phyloP scores from a whole-genome alignment of 1,140 invertebrate species.

The Drosophila dunni region DNA sequence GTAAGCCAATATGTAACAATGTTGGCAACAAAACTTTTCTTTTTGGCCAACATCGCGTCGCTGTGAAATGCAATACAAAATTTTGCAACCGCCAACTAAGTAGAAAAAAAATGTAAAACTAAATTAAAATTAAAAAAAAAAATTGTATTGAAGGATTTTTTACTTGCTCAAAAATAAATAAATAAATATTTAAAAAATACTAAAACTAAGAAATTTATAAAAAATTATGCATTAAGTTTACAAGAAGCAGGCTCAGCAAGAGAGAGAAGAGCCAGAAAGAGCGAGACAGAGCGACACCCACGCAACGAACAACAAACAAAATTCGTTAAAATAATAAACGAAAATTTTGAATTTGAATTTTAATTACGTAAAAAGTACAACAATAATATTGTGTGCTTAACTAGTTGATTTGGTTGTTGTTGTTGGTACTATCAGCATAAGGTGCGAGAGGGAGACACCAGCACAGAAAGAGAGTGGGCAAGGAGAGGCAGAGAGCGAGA shows the following conservation, averaged over 20 bases:
- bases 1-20: conserved; percentile 34
- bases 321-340: conserved; percentile 17
- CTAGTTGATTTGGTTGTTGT: conserved; percentile 14
- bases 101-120: background rate
- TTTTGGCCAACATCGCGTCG: conserved; percentile 2
- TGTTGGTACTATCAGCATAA: conserved; percentile 1
- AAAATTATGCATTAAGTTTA: background rate
- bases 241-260: background rate
- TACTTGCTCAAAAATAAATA: no score
- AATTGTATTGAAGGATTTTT: no score
- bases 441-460: no score
- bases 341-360: conserved; percentile 36
- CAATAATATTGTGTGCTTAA: conserved; percentile 8
- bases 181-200: no score
- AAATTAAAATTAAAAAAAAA: no score
- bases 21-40: conserved; percentile 33
- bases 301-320: conserved; percentile 16
- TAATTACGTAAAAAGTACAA: conserved; percentile 26
- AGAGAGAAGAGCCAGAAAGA: background rate
- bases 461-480: background rate
- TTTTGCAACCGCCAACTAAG: conserved; percentile 12
- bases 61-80: conserved; percentile 14
- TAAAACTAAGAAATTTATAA: background rate
- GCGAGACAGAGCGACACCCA: background rate
- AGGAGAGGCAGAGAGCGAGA: background rate